Evolutionary conservation across 2,113 vertebrate genomes (phyloP).

Genomic region (Amblyornis subalaris): DNA sequence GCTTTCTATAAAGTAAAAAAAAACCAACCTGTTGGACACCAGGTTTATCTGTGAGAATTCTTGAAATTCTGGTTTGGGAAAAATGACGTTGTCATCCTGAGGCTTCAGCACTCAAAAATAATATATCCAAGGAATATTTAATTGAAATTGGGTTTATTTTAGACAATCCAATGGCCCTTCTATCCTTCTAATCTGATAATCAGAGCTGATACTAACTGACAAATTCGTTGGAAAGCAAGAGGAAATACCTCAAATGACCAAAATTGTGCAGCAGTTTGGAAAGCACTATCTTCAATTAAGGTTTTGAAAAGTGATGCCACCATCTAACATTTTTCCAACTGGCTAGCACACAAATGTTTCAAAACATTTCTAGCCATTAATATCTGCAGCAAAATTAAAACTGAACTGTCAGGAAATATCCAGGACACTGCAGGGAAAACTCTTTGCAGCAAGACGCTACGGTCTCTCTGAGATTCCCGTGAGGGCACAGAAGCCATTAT

Average conservation of each 20-base stretch:
- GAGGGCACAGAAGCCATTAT: not conserved
- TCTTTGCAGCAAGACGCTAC: not conserved
- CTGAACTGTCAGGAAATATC: not conserved
- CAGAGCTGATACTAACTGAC: not conserved
- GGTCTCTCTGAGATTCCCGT: not conserved
- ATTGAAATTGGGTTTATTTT: not conserved
- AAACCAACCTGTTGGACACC: not conserved
- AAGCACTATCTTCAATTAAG: not conserved
- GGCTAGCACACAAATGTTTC: not conserved
- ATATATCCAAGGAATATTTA: not conserved
- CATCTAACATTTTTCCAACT: not conserved
- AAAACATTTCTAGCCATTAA: not conserved
- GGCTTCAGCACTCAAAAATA: not conserved
- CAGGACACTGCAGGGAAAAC: not conserved
- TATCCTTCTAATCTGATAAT: not conserved
- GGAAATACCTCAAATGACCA: not conserved
- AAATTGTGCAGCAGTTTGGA: not conserved
- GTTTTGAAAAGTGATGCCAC: not conserved
- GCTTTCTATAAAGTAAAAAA: not conserved
- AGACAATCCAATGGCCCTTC: not conserved
- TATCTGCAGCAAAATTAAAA: not conserved
- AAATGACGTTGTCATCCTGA: not conserved
- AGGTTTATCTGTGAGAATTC: not conserved
- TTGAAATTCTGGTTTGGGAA: not conserved
- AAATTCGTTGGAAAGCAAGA: not conserved